phyloP scores from a whole-genome alignment of 2,113 vertebrate species.

The Macquaria australasica region DNA sequence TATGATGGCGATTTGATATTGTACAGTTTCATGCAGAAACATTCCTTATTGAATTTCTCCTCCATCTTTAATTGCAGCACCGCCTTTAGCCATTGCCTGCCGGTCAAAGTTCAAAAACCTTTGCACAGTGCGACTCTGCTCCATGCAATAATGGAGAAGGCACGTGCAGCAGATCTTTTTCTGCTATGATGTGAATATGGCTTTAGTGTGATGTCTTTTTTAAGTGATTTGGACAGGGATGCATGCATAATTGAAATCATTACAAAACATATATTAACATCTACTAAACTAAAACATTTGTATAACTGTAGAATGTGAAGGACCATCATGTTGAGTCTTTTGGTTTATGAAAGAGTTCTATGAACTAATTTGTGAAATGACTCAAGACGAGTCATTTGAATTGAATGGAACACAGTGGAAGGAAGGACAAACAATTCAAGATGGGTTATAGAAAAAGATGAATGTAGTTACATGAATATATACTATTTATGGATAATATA shows the following conservation, averaged over 20 bases:
- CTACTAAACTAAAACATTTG: background rate
- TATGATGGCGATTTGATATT: background rate
- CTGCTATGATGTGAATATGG: too few relatives aligned
- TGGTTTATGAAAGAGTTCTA: background rate
- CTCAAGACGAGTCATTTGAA: background rate
- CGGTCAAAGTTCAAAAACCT: background rate
- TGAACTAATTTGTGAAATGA: background rate
- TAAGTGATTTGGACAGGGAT: background rate
- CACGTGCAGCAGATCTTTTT: background rate
- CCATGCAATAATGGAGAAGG: background rate
- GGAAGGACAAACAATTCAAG: background rate
- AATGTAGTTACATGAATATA: too few relatives aligned
- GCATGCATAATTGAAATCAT: too few relatives aligned
- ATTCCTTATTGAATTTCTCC: background rate
- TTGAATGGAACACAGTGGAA: background rate
- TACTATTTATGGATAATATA: background rate
- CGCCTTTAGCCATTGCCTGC: background rate
- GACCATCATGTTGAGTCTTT: background rate
- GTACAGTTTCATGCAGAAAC: background rate
- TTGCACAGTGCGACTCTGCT: background rate
- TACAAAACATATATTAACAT: background rate
- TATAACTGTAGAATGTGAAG: too few relatives aligned
- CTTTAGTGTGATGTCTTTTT: too few relatives aligned
- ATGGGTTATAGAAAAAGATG: too few relatives aligned
- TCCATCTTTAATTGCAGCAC: background rate